phyloP scores from a whole-genome alignment of 2,797 vertebrate species.

The Enteromius paludinosus region DNA sequence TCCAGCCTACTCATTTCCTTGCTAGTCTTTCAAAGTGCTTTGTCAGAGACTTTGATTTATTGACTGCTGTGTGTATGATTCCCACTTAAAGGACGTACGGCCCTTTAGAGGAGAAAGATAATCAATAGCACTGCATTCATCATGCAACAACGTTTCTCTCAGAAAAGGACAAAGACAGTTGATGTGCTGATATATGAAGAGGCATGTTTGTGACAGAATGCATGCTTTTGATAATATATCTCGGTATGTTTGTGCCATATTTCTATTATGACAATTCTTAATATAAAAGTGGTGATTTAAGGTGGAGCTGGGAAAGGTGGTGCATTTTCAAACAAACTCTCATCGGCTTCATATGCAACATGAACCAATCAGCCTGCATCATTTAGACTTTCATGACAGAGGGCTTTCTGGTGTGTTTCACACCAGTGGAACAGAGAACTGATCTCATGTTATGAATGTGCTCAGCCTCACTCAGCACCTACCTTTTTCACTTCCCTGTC shows the following conservation, averaged over 20 bases:
- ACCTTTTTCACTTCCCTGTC: conserved; percentile 43
- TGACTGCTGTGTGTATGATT: not conserved
- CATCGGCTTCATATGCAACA: not conserved
- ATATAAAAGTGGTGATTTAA: not conserved
- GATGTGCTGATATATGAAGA: not conserved
- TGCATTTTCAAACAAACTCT: not conserved
- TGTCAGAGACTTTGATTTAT: conserved; percentile 30
- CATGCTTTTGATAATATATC: not conserved
- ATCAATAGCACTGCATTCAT: not conserved
- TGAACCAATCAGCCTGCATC: not conserved
- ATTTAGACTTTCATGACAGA: not conserved
- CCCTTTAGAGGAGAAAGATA: not conserved
- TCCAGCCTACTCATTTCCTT: not conserved
- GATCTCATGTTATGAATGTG: conserved; percentile 23
- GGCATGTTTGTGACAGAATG: not conserved
- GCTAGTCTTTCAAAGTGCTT: not conserved
- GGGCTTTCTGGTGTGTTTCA: not conserved
- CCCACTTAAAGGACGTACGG: not conserved
- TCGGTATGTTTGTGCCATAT: not conserved
- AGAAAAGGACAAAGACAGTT: not conserved
- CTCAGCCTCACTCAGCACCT: conserved; percentile 9
- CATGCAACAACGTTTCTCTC: not conserved
- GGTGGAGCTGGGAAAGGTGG: not conserved
- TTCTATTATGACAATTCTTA: not conserved
- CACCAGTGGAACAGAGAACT: conserved; percentile 13